Evolutionary conservation across 2,888 invertebrate genomes (phyloP).

Genomic region (Fragum whitleyi): DNA sequence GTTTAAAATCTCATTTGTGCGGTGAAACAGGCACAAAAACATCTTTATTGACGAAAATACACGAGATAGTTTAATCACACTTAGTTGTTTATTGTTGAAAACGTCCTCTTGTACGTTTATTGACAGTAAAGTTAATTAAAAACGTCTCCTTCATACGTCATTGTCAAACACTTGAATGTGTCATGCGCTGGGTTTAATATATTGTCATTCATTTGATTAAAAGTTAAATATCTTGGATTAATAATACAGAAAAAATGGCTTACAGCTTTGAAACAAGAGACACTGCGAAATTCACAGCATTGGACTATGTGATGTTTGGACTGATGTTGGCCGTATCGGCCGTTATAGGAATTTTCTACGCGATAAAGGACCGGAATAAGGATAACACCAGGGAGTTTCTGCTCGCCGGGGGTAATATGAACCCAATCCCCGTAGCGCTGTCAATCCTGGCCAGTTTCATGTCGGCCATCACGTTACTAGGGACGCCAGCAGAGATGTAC

Average conservation of each 20-base stretch:
- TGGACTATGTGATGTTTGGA: constrained; percentile 82
- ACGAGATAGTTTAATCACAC: too few species aligned
- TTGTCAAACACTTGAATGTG: too few species aligned
- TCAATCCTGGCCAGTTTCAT: constrained; percentile 85
- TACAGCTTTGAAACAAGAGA: constrained; percentile 74
- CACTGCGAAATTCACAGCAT: constrained; percentile 66
- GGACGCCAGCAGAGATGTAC: constrained; percentile 84
- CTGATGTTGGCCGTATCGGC: constrained; percentile 78
- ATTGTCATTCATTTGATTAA: too few species aligned
- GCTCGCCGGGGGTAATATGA: constrained; percentile 83
- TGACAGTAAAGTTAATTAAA: too few species aligned
- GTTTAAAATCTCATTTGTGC: too few species aligned
- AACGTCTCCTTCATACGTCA: too few species aligned
- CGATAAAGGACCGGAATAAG: constrained; percentile 77
- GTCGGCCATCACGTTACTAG: constrained; percentile 84
- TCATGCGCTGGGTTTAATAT: too few species aligned
- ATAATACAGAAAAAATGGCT: constrained; percentile 36
- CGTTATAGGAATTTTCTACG: constrained; percentile 80
- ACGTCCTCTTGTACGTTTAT: too few species aligned
- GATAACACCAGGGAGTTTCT: constrained; percentile 79
- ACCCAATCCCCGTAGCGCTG: constrained; percentile 81
- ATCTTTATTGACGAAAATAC: too few species aligned
- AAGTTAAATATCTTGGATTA: not conserved
- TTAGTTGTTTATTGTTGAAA: too few species aligned
- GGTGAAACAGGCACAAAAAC: too few species aligned